Base-by-base conservation (phyloP, 2,888 invertebrate genomes). In the Lomographa bimaculata region DNA sequence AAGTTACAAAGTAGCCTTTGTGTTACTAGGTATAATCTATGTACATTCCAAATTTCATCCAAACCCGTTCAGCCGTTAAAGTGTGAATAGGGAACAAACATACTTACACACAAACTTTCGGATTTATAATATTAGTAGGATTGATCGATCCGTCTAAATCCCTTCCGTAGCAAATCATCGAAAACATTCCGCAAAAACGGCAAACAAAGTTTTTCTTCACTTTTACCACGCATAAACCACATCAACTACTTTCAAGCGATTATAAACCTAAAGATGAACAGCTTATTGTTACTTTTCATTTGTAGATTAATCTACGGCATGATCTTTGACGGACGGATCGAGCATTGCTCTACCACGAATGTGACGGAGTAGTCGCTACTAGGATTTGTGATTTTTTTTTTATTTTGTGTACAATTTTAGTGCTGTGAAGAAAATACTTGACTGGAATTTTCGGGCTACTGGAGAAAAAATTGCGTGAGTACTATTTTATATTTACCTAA, bases 261-360 rank as follows among this genome's bases (percentile, higher is more conserved):
- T 32, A 12, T 35, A 7, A 14, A 7, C 23, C 17, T 24, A 45
- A 7, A 3, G 0, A 0, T 0, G 2, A 7, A 0, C 2, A 1
- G 0, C 3, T 5, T 42, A 45, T 21, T 11, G 40, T 27, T 10
- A 0, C 19, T 21, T 40, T 39, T 47, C n/a, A 28, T 8, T 2
- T 32, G 21, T 2, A 7, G 5, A 3, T 6, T 18, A 12, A 11
- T 10, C 25, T 12, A 19, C 7, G 33, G 25, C 33, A 7, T 21
- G 26, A 21, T 33, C 12, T 17, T 19, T 24, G 35, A 41, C 14
- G 33, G 49, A 30, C 36, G 42, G 21, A 4, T 19, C 19, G 9
- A 44, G 44, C 57, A 57, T 55, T 55, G 33, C 50, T 34, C 35
- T 45, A 26, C 33, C 37, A 42, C 9, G 30, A 27, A 30, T 30